phyloP scores from a whole-genome alignment of 2,888 invertebrate species.

The Aplocera efformata region DNA sequence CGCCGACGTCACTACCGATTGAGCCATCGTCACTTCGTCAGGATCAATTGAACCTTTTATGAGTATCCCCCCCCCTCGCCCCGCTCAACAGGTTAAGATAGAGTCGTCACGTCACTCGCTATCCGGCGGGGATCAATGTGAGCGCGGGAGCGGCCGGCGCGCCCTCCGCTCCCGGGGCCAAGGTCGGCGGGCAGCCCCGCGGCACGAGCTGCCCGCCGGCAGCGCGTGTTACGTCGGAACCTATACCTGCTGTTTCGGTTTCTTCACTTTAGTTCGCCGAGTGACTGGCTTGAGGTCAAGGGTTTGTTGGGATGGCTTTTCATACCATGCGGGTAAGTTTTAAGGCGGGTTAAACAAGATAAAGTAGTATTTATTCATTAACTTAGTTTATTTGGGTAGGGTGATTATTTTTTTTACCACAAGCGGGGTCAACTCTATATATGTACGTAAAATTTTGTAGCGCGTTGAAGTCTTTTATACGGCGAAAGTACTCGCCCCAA shows the following conservation, averaged over 20 bases:
- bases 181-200: conserved; percentile 4
- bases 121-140: background rate
- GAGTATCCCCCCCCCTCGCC: background rate
- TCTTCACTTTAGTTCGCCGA: too few relatives aligned
- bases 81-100: conserved; percentile 15
- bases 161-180: conserved; percentile 2
- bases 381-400: too few relatives aligned
- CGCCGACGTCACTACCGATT: too few relatives aligned
- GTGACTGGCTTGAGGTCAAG: too few relatives aligned
- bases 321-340: too few relatives aligned
- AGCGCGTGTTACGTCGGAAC: background rate
- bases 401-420: too few relatives aligned
- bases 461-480: conserved; percentile 17
- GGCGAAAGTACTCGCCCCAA: background rate
- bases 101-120: conserved; percentile 8
- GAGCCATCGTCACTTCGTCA: background rate
- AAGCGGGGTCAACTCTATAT: too few relatives aligned
- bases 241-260: too few relatives aligned
- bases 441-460: background rate
- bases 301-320: too few relatives aligned
- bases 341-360: too few relatives aligned
- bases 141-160: background rate
- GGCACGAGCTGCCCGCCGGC: background rate
- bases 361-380: too few relatives aligned
- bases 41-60: background rate